A percentile compares a stretch with the other conserved stretches of the same genome.
Evolutionary conservation across 2,888 invertebrate species (phyloP).

Genomic region (Nemapogon koenigi): DNA sequence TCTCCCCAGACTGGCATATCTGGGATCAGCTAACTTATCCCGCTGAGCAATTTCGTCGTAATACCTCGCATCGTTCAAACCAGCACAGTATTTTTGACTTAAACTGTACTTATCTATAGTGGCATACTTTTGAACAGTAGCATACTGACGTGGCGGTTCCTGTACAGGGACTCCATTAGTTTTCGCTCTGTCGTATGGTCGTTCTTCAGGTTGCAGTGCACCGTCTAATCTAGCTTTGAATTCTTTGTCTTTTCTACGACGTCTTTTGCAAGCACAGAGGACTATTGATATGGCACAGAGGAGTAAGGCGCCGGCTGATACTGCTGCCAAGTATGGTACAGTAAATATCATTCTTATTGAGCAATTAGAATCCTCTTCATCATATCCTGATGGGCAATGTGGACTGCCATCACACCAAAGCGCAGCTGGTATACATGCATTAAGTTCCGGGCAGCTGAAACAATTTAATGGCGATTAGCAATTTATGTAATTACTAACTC

Average conservation of each 20-base stretch:
- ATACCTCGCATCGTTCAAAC: conserved; percentile 58
- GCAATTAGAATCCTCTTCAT: conserved; percentile 80
- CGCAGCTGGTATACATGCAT: conserved; percentile 79
- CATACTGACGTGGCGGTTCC: conserved; percentile 48
- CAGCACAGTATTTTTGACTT: conserved; percentile 61
- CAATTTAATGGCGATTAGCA: too few species aligned
- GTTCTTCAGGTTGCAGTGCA: conserved; percentile 62
- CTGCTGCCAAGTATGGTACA: conserved; percentile 69
- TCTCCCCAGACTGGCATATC: conserved; percentile 57
- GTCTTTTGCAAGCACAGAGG: conserved; percentile 67
- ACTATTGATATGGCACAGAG: conserved; percentile 64
- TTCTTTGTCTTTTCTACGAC: conserved; percentile 65
- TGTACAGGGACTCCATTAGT: conserved; percentile 50
- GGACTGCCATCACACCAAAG: conserved; percentile 82
- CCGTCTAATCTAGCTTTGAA: conserved; percentile 68
- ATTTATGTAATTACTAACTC: too few species aligned
- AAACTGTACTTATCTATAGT: conserved; percentile 62
- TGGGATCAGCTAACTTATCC: conserved; percentile 56
- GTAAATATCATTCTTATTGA: conserved; percentile 73
- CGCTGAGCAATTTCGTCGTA: conserved; percentile 59
- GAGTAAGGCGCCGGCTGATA: conserved; percentile 68
- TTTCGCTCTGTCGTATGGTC: conserved; percentile 67
- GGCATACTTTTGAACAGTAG: conserved; percentile 59
- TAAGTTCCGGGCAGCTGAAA: conserved; percentile 78
- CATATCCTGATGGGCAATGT: conserved; percentile 83